Conservation (phyloP, 2,113 vertebrate genomes). For the Prietella phreatophila region DNA sequence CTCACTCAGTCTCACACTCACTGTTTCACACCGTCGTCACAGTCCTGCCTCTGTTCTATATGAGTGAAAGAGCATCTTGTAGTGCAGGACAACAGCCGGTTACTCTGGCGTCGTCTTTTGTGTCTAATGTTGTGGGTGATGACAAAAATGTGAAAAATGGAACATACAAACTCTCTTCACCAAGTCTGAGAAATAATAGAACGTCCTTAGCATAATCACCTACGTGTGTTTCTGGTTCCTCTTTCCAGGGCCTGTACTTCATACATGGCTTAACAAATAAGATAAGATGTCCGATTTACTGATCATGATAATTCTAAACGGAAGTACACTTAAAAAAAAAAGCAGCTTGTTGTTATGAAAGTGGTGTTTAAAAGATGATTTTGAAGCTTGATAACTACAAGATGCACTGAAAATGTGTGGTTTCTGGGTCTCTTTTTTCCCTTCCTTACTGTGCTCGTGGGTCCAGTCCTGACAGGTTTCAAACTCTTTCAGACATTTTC, state of each 20-base stretch:
- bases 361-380: not conserved
- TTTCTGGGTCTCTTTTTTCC: not conserved
- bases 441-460: not conserved
- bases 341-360: not conserved
- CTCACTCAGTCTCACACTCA: not conserved
- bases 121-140: slow-evolving; percentile 35
- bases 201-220: not conserved
- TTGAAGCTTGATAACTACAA: not conserved
- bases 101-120: slow-evolving; percentile 26
- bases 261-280: not conserved
- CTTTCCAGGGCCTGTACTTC: not conserved
- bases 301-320: too few relatives aligned
- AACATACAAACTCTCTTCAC: not conserved
- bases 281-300: not conserved
- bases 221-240: not conserved
- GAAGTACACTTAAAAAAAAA: not conserved
- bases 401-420: not conserved
- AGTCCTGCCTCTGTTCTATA: slow-evolving; percentile 46
- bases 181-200: not conserved
- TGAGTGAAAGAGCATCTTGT: slow-evolving; percentile 43
- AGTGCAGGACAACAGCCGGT: slow-evolving; percentile 30
- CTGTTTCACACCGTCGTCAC: slow-evolving; percentile 31
- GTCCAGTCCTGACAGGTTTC: not conserved
- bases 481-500: not conserved
- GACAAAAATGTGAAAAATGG: slow-evolving; percentile 39